Evolutionary conservation across 2,888 invertebrate species (phyloP), one percentile per base, ranked within the genome.

Genomic region (Heliconius cydno): DNA sequence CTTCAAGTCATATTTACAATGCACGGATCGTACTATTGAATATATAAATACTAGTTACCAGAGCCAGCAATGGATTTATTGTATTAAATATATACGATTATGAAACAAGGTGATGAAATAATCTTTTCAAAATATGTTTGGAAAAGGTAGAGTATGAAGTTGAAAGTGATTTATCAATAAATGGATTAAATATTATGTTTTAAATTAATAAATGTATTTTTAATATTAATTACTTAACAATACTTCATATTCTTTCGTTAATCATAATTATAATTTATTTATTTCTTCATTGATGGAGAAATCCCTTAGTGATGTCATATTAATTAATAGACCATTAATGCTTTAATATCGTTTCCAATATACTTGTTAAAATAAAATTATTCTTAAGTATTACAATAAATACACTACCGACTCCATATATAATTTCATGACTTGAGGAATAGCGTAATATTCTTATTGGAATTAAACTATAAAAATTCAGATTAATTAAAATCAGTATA

Each of bases 1-100:
- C 92, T 93, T 94, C 94, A 94, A 94, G 91, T 86, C 88, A 81
- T 85, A 85, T 85, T 83, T 85, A 86, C 83, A 85, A 81, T 81
- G 81, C 79, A 81, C 81, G 82, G 82, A 81, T 82, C 82, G 82
- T 82, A 81, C 81, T 82, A 79, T 82, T 82, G 82, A 81, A 81
- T 80, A 66, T 81, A 78, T 78, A 71, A 71, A 70, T 65, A 79
- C 71, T 79, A 76, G 25, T 65, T 75, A 57, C 30, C 9, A 25
- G 63, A 66, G 38, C 65, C 75, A 75, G 75, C 41, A 28, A 38
- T 75, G 60, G 41, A 38, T 38, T 75, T 65, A 7, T 65, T 7
- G 60, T 30, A 25, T 22, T 34, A n/a, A 30, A 30, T 30, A 52
- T 5, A 34, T 7, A 34, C 1, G 10, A 19, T 52, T 52, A 52